A percentile compares a stretch with the other conserved stretches of the same genome.
Evolutionary conservation across 2,797 vertebrate species (phyloP).

Genomic region (Capromys pilorides): DNA sequence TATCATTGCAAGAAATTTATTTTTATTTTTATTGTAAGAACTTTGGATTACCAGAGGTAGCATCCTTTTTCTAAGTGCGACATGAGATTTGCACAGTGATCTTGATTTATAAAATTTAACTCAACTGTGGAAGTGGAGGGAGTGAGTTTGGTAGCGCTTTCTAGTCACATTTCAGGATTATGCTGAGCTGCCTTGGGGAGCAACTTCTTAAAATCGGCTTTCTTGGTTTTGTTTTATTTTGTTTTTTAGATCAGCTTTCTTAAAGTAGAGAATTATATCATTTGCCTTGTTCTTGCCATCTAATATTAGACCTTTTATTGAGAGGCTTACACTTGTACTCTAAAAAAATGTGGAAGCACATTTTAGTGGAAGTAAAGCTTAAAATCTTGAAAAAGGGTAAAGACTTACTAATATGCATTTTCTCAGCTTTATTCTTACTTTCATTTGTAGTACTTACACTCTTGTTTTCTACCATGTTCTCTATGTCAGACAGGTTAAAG

Average conservation of each 20-base stretch:
- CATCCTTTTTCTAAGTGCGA: conserved; percentile 28
- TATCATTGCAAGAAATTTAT: conserved; percentile 18
- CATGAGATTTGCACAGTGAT: conserved; percentile 24
- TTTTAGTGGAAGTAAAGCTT: conserved; percentile 35
- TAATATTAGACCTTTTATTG: conserved; percentile 48
- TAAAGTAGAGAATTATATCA: conserved; percentile 50
- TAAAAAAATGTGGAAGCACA: not conserved
- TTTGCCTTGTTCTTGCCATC: conserved; percentile 68
- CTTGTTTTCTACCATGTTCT: not conserved
- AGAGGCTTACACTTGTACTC: conserved; percentile 41
- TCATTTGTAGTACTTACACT: not conserved
- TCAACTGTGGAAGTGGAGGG: conserved; percentile 17
- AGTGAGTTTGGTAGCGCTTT: conserved; percentile 27
- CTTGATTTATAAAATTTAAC: conserved; percentile 38
- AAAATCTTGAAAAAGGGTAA: not conserved
- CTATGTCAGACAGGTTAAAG: not conserved
- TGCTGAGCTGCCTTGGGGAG: not conserved
- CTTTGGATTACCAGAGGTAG: not conserved
- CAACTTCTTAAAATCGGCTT: conserved; percentile 14
- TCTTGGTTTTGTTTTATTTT: too few relatives aligned
- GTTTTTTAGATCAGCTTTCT: not conserved
- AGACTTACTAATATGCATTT: not conserved
- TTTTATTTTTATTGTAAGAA: conserved; percentile 52
- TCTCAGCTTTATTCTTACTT: conserved; percentile 41
- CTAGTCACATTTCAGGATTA: conserved; percentile 5